These are phyloP conservation scores for Thymelicus sylvestris DNA, from an alignment of 2,888 invertebrate species.

Conservation along the genomic window DNA sequence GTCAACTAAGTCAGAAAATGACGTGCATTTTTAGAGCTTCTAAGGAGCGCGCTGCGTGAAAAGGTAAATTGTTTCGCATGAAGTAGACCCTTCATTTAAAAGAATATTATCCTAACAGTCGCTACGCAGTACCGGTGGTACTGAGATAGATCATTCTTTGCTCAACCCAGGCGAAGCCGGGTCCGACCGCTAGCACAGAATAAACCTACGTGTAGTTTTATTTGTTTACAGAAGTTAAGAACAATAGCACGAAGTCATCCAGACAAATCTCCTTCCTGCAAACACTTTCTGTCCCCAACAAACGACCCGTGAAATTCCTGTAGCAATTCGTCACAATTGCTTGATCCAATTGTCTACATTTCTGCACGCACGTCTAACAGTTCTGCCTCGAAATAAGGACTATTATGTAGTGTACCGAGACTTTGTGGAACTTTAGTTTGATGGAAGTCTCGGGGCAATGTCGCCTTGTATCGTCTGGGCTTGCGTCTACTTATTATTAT, in stretches of 20 bases:
- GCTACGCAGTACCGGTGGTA: no score
- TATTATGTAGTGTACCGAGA: conserved; percentile 45
- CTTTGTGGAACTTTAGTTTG: conserved; percentile 8
- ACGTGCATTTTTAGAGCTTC: no score
- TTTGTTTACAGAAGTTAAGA: not conserved
- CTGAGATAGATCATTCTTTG: no score
- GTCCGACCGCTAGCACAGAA: no score
- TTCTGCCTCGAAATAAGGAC: conserved; percentile 43
- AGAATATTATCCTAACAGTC: no score
- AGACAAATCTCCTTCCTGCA: conserved; percentile 25
- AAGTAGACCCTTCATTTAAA: no score
- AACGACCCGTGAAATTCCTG: conserved; percentile 67
- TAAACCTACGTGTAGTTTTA: not conserved
- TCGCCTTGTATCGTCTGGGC: conserved; percentile 64
- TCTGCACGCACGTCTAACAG: conserved; percentile 36
- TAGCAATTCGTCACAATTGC: conserved; percentile 64
- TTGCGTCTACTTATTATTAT: conserved; percentile 56
- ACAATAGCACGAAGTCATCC: conserved; percentile 1
- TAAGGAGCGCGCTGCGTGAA: no score
- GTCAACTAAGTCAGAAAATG: no score
- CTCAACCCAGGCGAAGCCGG: no score
- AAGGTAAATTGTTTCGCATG: no score
- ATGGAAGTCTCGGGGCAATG: conserved; percentile 28
- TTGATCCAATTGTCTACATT: conserved; percentile 51
- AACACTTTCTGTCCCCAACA: conserved; percentile 22